These are phyloP conservation scores for Andricus grossulariae DNA, from an alignment of 1,140 invertebrate genomes.

Conservation along the genomic window DNA sequence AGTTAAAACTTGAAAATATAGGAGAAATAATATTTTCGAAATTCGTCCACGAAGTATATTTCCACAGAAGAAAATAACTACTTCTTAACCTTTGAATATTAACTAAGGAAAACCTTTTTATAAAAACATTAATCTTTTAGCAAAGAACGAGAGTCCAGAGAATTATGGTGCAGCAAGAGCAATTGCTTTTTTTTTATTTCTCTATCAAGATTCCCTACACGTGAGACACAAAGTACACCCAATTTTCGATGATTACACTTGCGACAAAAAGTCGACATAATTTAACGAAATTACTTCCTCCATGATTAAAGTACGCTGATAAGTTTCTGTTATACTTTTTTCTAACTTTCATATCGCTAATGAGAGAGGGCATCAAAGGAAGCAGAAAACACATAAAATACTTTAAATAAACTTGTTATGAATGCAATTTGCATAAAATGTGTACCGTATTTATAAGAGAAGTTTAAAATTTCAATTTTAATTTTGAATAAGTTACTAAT, in stretches of 20 bases:
- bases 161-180: slow-evolving; percentile 3
- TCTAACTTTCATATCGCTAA: background rate
- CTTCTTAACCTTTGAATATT: no score
- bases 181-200: slow-evolving; percentile 3
- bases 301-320: slow-evolving; percentile 25
- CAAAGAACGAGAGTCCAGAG: background rate
- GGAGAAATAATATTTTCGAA: no score
- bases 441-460: background rate
- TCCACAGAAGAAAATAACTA: no score
- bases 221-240: slow-evolving; percentile 21
- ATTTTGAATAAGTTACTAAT: no score
- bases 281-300: slow-evolving; percentile 21
- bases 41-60: no score
- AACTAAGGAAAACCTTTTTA: no score
- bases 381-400: background rate
- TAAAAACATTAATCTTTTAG: background rate
- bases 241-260: slow-evolving; percentile 24
- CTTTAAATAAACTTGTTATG: background rate
- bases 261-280: background rate
- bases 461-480: no score
- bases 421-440: slow-evolving; percentile 4
- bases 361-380: slow-evolving; percentile 3
- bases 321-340: slow-evolving; percentile 14
- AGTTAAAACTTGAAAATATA: background rate
- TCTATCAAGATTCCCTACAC: slow-evolving; percentile 19